These are phyloP conservation scores for Anableps anableps DNA, from an alignment of 2,797 vertebrate genomes.

Conservation along the genomic window DNA sequence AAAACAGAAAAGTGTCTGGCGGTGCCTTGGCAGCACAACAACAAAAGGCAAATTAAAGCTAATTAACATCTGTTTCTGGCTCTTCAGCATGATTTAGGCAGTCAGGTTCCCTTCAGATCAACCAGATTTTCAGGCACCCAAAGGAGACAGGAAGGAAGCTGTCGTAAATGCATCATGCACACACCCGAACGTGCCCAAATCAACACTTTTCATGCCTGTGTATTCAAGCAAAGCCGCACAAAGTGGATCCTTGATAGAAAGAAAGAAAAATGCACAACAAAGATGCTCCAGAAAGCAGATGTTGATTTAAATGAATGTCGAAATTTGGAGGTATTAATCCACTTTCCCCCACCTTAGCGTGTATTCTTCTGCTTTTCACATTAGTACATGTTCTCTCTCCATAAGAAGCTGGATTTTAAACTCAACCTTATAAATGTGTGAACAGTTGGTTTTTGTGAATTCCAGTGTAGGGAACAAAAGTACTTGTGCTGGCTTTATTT, in stretches of 20 bases:
- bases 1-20: conserved; percentile 54
- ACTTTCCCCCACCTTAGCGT: neutral
- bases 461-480: neutral
- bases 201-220: conserved; percentile 13
- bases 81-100: conserved; percentile 72
- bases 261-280: neutral
- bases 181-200: conserved; percentile 19
- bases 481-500: neutral
- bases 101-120: conserved; percentile 72
- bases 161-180: conserved; percentile 43
- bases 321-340: conserved; percentile 50
- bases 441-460: conserved; percentile 7
- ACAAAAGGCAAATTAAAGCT: conserved; percentile 80
- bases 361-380: conserved; percentile 27
- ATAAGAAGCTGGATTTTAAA: conserved; percentile 21
- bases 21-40: conserved; percentile 65
- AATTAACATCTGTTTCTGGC: conserved; percentile 80
- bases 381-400: conserved; percentile 11
- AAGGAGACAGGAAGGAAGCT: conserved; percentile 73
- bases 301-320: conserved; percentile 18
- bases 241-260: conserved; percentile 9
- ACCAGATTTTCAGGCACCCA: conserved; percentile 59
- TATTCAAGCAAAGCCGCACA: neutral
- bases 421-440: conserved; percentile 13
- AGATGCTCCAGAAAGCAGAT: conserved; percentile 19